These are phyloP conservation scores for Dromococcyx pavoninus DNA, from an alignment of 2,797 vertebrate genomes.

Conservation along the genomic window DNA sequence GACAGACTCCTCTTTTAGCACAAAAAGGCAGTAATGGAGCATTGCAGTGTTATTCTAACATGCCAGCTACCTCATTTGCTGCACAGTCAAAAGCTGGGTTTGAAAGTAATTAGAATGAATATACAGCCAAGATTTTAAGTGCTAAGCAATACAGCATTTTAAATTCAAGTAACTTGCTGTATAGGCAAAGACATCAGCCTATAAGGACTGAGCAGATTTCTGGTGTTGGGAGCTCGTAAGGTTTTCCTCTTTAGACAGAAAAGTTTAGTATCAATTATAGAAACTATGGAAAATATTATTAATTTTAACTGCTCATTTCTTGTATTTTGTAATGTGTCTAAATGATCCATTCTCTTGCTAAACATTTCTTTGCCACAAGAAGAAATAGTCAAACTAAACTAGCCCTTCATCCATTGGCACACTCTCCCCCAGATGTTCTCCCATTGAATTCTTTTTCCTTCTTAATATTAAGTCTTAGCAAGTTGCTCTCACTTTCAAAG, in stretches of 20 bases:
- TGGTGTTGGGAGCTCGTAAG: not conserved
- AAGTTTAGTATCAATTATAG: not conserved
- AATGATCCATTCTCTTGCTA: not conserved
- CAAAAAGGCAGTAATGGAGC: constrained; percentile 29
- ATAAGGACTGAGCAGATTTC: not conserved
- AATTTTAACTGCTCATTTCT: not conserved
- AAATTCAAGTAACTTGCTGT: constrained; percentile 11
- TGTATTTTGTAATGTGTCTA: not conserved
- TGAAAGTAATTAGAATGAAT: constrained; percentile 53
- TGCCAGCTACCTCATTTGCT: constrained; percentile 48
- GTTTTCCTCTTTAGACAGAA: not conserved
- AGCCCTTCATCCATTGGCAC: not conserved
- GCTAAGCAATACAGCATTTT: constrained; percentile 25
- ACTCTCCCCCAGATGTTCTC: not conserved
- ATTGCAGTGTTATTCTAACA: not conserved
- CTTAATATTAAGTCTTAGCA: not conserved
- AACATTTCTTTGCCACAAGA: not conserved
- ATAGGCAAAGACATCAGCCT: not conserved
- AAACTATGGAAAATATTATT: not conserved
- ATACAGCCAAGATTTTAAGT: constrained; percentile 40
- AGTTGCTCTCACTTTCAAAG: not conserved
- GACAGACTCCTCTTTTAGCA: not conserved
- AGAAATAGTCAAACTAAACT: not conserved
- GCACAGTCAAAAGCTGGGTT: constrained; percentile 36
- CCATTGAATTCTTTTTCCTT: not conserved